Base-by-base conservation (phyloP, 2,888 invertebrate genomes). In the Oscheius myriophilus region DNA sequence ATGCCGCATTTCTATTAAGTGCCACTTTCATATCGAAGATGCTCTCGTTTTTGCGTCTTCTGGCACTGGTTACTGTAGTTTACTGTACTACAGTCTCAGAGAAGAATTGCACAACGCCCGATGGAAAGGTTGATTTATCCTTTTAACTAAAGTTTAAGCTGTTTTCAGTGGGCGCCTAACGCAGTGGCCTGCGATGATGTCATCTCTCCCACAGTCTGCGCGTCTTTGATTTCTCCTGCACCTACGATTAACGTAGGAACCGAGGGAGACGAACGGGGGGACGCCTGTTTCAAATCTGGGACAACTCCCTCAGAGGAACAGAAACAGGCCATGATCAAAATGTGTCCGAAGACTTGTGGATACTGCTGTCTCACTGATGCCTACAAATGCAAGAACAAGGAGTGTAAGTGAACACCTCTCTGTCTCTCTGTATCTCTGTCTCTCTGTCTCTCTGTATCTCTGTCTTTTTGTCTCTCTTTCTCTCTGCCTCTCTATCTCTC, bases 101-200 rank as follows among this genome's bases (percentile, higher is more conserved):
- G 33, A 33, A 6, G 33, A 33, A 3, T 33, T 33, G 3, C 3
- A 33, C 33, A 6, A 9, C 33, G 9, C 33, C 33, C 9, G 33
- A 9, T 33, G 33, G 33, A 33, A 45, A 45, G 16, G 45, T 45
- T 45, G 4, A 2, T 9, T 33, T 33, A 3, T 6, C 3, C 33
- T 33, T 33, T 33, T 33, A 33, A 33, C 3, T 3, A 9, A 4
- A 16, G 3, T 45, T 45, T n/a, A 18, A 39, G 33, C 33, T 18
- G 1, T 33, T 9, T 57, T 39, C 39, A 57, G 57, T 57, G 57
- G 57, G 57, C 57, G 16, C 33, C 26, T 6, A 21, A 14, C 11
- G 57, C 57, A 18, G 26, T 57, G 4, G 33, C 57, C 14, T 57
- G 57, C 21, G 57, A 57, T 3, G 42, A 57, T 23, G 39, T 23